Evolutionary conservation across 2,113 vertebrate genomes (phyloP), one percentile per base, ranked within the genome.

Genomic region (Tachycineta bicolor): DNA sequence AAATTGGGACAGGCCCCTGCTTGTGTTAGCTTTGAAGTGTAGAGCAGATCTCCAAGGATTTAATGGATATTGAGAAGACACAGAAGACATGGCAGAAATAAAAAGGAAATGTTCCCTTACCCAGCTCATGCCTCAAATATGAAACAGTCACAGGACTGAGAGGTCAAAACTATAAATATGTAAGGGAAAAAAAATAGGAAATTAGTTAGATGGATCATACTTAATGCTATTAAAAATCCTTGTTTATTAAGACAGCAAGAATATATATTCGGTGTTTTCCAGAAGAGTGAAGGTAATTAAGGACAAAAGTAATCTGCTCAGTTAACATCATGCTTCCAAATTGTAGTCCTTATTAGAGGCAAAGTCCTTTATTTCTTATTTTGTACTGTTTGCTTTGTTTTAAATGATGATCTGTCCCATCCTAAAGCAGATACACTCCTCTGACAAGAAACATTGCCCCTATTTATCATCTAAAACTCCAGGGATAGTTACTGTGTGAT

Each of bases 141-240:
- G 88, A 70, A 65, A 43, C 58, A 77, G 75, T 92, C 85, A 68
- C 75, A 85, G 78, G 90, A 90, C 78, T 83, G 47, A 49, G 77
- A 92, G 71, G 46, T 93, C 93, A 84, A 65, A 94, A 26, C 68
- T 91, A 70, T 89, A 90, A 92, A 88, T 93, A 92, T 15, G 37
- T n/a, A 44, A 83, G 70, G 39, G 18, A 5, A 4, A 11, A 11
- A 53, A 46, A 37, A 50, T 44, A 55, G 34, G 64, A 70, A 53
- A 87, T 69, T 62, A 52, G 49, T 88, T 85, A 91, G 63, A 90
- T 85, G 55, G 50, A 17, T 69, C 70, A 46, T 11, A 39, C 26
- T 73, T 84, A 87, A 53, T 76, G 41, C 81, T 89, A 26, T 74
- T 17, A n/a, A 76, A 82, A 92, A 16, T 4, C 20, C 25, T 47